These are phyloP conservation scores for Varanus salvator DNA, from an alignment of 2,113 vertebrate genomes.

Conservation along the genomic window DNA sequence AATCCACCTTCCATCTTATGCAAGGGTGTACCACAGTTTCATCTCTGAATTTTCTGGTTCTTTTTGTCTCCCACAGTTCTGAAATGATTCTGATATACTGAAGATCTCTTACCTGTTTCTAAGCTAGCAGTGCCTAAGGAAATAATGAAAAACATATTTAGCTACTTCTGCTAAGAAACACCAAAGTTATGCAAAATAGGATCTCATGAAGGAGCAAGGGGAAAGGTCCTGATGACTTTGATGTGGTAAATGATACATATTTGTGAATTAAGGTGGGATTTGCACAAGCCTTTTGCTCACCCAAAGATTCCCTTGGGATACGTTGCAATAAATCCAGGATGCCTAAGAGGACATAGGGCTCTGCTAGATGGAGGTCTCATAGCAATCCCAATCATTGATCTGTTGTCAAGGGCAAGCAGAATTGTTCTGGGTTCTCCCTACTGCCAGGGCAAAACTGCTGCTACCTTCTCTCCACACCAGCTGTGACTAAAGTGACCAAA, in stretches of 20 bases:
- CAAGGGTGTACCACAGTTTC: neutral
- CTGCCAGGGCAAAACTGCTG: too few species aligned
- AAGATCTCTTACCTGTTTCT: neutral
- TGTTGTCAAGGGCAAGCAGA: too few species aligned
- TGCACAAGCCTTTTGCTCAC: neutral
- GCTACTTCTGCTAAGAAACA: neutral
- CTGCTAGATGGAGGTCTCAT: too few species aligned
- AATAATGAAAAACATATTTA: neutral
- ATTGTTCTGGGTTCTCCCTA: too few species aligned
- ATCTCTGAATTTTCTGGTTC: neutral
- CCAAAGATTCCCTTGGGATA: neutral
- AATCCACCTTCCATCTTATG: neutral
- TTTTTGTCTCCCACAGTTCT: neutral
- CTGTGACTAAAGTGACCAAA: too few species aligned
- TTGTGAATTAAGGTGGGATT: neutral
- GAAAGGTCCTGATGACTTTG: accelerated
- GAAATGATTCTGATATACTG: neutral
- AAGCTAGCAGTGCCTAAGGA: neutral
- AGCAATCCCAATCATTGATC: too few species aligned
- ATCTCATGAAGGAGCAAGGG: too few species aligned
- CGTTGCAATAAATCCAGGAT: neutral
- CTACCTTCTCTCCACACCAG: too few species aligned
- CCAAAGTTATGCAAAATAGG: neutral
- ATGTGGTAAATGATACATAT: neutral
- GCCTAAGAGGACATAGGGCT: too few species aligned